A percentile compares a stretch with the other conserved stretches of the same genome.
phyloP scores from a whole-genome alignment of 2,888 invertebrate species.

The Drosophila paucipuncta region DNA sequence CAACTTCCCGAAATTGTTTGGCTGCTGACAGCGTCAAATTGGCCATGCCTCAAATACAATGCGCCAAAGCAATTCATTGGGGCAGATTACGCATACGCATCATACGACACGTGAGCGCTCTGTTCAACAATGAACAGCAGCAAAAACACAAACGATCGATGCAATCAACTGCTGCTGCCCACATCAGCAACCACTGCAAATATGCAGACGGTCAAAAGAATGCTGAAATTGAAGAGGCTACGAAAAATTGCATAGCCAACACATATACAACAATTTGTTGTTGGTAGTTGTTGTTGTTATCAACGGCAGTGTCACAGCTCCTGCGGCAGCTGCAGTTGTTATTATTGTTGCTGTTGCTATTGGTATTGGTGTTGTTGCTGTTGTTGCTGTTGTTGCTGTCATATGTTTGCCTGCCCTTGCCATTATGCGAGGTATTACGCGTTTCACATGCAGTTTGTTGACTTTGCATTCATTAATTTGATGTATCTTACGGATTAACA shows the following conservation, averaged over 20 bases:
- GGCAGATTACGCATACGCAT: slow-evolving; percentile 59
- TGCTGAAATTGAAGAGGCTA: slow-evolving; percentile 76
- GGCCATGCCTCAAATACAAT: slow-evolving; percentile 37
- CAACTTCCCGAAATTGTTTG: slow-evolving; percentile 70
- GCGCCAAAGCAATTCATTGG: slow-evolving; percentile 36
- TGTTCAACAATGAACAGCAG: slow-evolving; percentile 17
- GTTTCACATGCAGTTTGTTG: slow-evolving; percentile 17
- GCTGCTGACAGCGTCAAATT: slow-evolving; percentile 43
- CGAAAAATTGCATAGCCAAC: slow-evolving; percentile 43
- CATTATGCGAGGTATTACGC: slow-evolving; percentile 10
- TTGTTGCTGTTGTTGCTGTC: slow-evolving; percentile 35
- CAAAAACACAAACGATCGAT: slow-evolving; percentile 29
- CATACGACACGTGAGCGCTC: slow-evolving; percentile 47
- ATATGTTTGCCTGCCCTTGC: slow-evolving; percentile 47
- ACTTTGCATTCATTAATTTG: slow-evolving; percentile 8
- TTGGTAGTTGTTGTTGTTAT: slow-evolving; percentile 36
- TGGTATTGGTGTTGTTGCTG: slow-evolving; percentile 9
- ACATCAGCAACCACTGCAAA: slow-evolving; percentile 40
- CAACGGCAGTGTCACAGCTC: slow-evolving; percentile 60
- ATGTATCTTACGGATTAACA: neutral
- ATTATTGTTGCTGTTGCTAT: slow-evolving; percentile 11
- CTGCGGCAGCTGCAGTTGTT: slow-evolving; percentile 44
- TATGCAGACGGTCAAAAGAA: slow-evolving; percentile 74
- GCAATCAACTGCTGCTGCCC: slow-evolving; percentile 22
- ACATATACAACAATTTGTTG: slow-evolving; percentile 39